Evolutionary conservation across 1,140 invertebrate genomes (phyloP), one percentile per base, ranked within the genome.

Genomic region (Pachyrhynchus sulphureomaculatus): DNA sequence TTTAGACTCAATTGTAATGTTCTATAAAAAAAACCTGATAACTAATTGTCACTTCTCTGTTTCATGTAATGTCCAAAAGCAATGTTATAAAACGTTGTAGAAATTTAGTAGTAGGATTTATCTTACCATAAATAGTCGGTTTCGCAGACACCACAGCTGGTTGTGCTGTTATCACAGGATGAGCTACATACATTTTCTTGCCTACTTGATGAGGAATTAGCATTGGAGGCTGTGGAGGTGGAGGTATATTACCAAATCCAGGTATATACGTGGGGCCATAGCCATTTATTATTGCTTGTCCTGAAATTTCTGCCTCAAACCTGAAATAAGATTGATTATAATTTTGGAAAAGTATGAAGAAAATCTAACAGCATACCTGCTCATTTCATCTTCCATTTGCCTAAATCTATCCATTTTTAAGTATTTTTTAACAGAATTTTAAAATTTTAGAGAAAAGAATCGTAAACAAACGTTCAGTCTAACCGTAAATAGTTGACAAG

Each of bases 261-360:
- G 78, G 64, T 53, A 79, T 60, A 66, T 78, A 83, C 63, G 76
- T 80, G 78, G 61, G 85, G 82, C 63, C 63, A 48, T 67, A 64
- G 80, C 62, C 87, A 83, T 8, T 87, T 83, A 71, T 84, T 82
- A 67, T 80, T 83, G 69, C 86, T 88, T 2, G 87, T 48, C 84
- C 84, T 4, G 88, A 87, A 62, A 92, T 92, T 78, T 93, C 91
- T n/a, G 90, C 89, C 72, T 93, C 91, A 76, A 93, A 93, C 66
- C 89, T 91, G 55, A 36, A 69, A 67, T 58, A 62, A 44, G 26
- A 10, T 13, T 26, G 8, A 42, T 10, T 13, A 26, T 18, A 26
- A 12, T 21, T n/a, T 26, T 47, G 20, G 54, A 41, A 37, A 37
- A 65, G 60, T 45, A 39, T 48, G 60, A 24, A 26, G 23, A 20